Conservation (phyloP, 2,113 vertebrate species). For the Lagopus muta region DNA sequence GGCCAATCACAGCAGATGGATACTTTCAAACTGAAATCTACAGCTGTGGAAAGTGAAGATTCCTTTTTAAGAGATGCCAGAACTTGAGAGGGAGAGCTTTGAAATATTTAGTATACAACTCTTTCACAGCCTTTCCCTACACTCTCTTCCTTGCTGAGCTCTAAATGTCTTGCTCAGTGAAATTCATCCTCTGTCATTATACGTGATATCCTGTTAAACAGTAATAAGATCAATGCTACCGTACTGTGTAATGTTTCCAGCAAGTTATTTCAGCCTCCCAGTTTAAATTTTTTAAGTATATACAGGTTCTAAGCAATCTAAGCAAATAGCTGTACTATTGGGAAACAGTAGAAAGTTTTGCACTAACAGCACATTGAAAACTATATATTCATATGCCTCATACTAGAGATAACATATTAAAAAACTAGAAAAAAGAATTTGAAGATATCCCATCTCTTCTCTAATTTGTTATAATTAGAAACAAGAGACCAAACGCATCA, state of each 20-base stretch:
- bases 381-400: neutral
- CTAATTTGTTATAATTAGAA: neutral
- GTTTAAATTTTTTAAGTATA: neutral
- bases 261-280: neutral
- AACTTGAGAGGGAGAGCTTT: neutral
- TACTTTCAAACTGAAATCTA: neutral
- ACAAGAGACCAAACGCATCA: neutral
- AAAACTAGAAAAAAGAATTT: neutral
- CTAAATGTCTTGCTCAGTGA: neutral
- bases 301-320: neutral
- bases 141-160: neutral
- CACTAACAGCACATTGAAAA: neutral
- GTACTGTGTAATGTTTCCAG: neutral
- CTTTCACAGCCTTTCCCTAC: neutral
- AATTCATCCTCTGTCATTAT: neutral
- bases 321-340: neutral
- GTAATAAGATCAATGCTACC: neutral
- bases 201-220: neutral
- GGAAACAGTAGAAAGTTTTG: neutral
- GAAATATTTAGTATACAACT: neutral
- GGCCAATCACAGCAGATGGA: neutral
- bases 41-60: neutral
- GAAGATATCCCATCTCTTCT: neutral
- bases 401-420: neutral
- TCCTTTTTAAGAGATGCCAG: neutral